Percentiles rank a stretch among this genome's conserved stretches.
Conservation (phyloP, 1,140 invertebrate genomes). For the Lethocerus indicus region DNA sequence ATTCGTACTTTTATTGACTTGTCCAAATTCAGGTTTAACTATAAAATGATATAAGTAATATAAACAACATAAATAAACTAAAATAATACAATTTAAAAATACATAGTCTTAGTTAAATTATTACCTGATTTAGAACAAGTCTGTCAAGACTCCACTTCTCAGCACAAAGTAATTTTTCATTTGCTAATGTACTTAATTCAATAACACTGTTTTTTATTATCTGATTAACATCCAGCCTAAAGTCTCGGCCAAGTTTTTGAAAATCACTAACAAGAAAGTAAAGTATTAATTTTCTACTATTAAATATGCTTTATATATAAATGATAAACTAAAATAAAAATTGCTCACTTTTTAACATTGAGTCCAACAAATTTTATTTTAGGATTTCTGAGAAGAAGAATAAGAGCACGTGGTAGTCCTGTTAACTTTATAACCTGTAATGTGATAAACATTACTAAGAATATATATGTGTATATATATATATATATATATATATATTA, state of each 20-base stretch:
- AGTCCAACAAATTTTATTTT: no score
- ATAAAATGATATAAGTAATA: constrained; percentile 7
- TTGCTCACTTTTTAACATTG: no score
- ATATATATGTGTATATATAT: no score
- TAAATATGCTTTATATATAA: neutral
- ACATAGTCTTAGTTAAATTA: constrained; percentile 6
- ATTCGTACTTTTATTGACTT: constrained; percentile 37
- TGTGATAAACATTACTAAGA: no score
- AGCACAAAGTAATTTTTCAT: constrained; percentile 29
- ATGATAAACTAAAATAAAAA: no score
- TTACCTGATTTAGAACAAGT: constrained; percentile 35
- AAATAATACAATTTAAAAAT: constrained; percentile 1
- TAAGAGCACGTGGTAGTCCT: no score
- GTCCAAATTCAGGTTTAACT: constrained; percentile 31
- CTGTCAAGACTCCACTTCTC: constrained; percentile 41
- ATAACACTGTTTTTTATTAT: constrained; percentile 38
- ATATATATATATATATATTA: no score
- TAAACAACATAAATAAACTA: constrained; percentile 1
- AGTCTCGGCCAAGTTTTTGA: constrained; percentile 41
- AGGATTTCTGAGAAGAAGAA: no score
- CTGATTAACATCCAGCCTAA: constrained; percentile 29
- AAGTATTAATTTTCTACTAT: neutral
- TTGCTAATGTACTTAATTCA: constrained; percentile 36
- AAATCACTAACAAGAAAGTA: constrained; percentile 30
- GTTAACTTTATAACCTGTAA: no score